Evolutionary conservation across 2,888 invertebrate species (phyloP).

Genomic region (Hermodice carunculata): DNA sequence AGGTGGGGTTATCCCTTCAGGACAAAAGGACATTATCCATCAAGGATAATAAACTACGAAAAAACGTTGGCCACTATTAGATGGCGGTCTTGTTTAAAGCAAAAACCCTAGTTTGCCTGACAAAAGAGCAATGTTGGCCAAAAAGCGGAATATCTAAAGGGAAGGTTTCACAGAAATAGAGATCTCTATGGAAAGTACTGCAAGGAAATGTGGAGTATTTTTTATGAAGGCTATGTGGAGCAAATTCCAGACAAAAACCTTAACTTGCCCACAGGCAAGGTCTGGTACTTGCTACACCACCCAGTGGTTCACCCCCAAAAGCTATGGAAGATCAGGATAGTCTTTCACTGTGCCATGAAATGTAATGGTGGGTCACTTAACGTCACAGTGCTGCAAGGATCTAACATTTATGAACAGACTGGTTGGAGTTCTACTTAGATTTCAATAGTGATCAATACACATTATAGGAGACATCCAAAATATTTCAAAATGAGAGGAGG

Average conservation of each 20-base stretch:
- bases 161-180: slow-evolving; percentile 1
- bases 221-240: slow-evolving; percentile 1
- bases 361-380: slow-evolving; percentile 28
- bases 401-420: slow-evolving; percentile 27
- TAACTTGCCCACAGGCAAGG: background rate
- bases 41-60: background rate
- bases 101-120: background rate
- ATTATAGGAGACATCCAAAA: slow-evolving; percentile 30
- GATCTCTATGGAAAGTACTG: background rate
- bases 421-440: too few species aligned
- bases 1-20: slow-evolving; percentile 78
- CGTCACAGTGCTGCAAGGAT: too few species aligned
- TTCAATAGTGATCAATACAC: slow-evolving; percentile 23
- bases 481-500: slow-evolving; percentile 32
- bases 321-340: slow-evolving; percentile 28
- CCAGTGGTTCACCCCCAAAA: slow-evolving; percentile 18
- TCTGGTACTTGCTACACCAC: slow-evolving; percentile 33
- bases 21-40: slow-evolving; percentile 7
- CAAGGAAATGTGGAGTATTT: background rate
- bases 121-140: slow-evolving; percentile 1
- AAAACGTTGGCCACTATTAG: slow-evolving; percentile 15
- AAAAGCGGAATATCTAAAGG: background rate
- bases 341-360: too few species aligned
- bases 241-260: background rate
- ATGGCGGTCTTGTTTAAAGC: slow-evolving; percentile 16